These are phyloP conservation scores for Julus scandinavius DNA, from an alignment of 2,888 invertebrate genomes.

Conservation along the genomic window DNA sequence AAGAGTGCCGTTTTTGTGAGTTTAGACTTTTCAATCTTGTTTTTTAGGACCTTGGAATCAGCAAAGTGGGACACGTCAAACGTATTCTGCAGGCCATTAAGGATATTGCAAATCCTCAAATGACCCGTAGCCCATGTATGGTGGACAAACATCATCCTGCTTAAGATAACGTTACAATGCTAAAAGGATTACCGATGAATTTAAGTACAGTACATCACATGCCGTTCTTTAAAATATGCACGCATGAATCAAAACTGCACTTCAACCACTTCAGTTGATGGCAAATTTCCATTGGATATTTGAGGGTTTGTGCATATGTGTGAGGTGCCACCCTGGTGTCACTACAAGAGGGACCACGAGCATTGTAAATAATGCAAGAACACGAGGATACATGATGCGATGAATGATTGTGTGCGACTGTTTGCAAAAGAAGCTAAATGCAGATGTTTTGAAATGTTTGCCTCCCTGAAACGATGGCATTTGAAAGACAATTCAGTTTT, in stretches of 20 bases:
- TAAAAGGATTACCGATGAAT: not conserved
- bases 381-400: not conserved
- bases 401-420: not conserved
- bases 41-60: slow-evolving; percentile 86
- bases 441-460: not conserved
- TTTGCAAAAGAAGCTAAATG: not conserved
- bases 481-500: not conserved
- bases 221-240: not conserved
- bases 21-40: too few species aligned
- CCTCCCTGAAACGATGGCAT: not conserved
- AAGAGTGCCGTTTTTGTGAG: too few species aligned
- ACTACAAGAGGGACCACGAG: not conserved
- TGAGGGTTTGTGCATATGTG: not conserved
- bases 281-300: slow-evolving; percentile 3
- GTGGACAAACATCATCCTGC: not conserved
- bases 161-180: not conserved
- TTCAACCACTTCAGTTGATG: not conserved
- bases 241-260: not conserved
- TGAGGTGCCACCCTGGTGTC: not conserved
- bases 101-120: slow-evolving; percentile 71
- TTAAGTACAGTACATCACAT: not conserved
- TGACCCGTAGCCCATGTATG: not conserved
- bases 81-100: slow-evolving; percentile 92
- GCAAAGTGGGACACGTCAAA: slow-evolving; percentile 96
- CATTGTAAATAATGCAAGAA: not conserved